Conservation (phyloP, 2,113 vertebrate genomes). For the Scolopax mira region DNA sequence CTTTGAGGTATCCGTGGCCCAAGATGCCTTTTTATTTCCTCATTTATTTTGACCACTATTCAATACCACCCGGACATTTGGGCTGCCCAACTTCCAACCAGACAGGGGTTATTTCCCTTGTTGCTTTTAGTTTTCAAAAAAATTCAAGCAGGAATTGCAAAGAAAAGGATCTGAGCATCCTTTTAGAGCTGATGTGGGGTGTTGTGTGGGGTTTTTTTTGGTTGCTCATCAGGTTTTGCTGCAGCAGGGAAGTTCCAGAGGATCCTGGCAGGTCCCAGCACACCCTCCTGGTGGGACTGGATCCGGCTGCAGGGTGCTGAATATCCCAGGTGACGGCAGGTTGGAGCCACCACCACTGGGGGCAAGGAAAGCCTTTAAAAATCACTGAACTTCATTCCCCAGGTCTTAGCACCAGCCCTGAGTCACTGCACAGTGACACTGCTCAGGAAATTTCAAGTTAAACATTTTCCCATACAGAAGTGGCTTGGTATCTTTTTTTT, state of each 20-base stretch:
- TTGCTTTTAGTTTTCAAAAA: background rate
- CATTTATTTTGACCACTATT: background rate
- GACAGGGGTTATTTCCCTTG: background rate
- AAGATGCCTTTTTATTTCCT: background rate
- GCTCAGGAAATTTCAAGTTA: background rate
- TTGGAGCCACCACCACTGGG: fast-evolving
- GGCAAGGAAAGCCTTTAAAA: background rate
- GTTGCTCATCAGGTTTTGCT: background rate
- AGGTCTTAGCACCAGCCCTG: background rate
- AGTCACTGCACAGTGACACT: background rate
- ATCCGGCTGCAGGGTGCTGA: background rate
- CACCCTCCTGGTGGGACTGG: fast-evolving
- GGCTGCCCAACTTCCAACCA: background rate
- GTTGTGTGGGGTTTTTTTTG: background rate
- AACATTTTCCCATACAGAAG: background rate
- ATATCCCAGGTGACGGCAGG: background rate
- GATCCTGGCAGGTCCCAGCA: background rate
- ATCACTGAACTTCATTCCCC: background rate
- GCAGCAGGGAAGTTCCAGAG: background rate
- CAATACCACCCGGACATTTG: background rate
- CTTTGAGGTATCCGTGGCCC: background rate
- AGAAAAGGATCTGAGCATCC: background rate
- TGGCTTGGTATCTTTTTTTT: background rate
- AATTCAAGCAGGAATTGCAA: background rate
- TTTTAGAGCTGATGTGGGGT: background rate